Evolutionary conservation across 2,888 invertebrate genomes (phyloP), one percentile per base, ranked within the genome.

Genomic region (Polyommatus icarus): DNA sequence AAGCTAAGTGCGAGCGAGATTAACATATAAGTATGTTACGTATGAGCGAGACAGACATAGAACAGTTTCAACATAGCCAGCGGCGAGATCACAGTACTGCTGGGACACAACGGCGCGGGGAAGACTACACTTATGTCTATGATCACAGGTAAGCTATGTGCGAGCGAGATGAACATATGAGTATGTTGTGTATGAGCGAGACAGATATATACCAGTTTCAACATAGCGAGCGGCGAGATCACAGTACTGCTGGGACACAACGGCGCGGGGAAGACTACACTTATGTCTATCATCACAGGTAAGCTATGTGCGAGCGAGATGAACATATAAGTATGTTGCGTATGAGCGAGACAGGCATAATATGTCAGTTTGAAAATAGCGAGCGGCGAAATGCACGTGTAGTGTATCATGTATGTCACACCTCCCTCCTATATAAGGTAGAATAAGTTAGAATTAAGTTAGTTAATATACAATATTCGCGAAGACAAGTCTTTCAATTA

Each of bases 91-190:
- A 98, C 98, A 0, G 97, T 97, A 0, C 91, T 98, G 24, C 92
- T 99, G 24, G 99, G 99, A 0, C 98, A 98, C 87, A 98, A 98
- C 87, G 98, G 98, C 10, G 98, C 97, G 4, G 98, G 98, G 54
- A 98, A 98, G 87, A 96, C 96, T n/a, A 97, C 97, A 0, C 95
- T 96, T 20, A 96, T 97, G 94, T 96, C 95, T 20, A 96, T 97
- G 84, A 94, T 97, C 0, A 96, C 92, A 46, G 46, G 46, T 10
- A 3, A 0, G 10, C 0, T 46, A 12, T 3, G 46, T 46, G 10
- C 8, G 3, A 40, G 10, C 8, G 36, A 36, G 36, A 36, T 0
- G 36, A 36, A 5, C 36, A 36, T 36, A 6, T 36, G 18, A 54
- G 15, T 54, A 54, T 54, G 3, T 54, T 6, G 36, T 6, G 36